Conservation (phyloP, 2,888 invertebrate genomes). For the Stenolophus ochropezus region DNA sequence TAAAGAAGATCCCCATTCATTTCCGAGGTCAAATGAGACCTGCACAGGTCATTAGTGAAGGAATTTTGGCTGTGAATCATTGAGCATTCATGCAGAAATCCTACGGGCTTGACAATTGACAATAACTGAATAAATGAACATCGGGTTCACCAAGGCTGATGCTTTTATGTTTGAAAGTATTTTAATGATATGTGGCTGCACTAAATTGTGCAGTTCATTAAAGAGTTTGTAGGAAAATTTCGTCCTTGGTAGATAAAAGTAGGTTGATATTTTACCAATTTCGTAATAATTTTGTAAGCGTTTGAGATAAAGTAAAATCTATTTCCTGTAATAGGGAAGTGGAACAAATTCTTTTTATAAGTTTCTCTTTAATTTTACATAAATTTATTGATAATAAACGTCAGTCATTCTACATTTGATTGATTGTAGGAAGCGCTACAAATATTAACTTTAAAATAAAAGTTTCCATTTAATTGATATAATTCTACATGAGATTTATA, state of each 20-base stretch:
- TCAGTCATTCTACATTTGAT: not conserved
- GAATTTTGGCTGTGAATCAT: not conserved
- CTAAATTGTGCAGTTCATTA: not conserved
- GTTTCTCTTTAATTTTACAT: slow-evolving; percentile 29
- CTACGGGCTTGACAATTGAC: not conserved
- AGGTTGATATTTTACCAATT: not conserved
- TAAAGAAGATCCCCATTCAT: not conserved
- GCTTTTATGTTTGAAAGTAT: not conserved
- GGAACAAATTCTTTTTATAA: slow-evolving; percentile 15
- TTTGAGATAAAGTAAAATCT: not conserved
- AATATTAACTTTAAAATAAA: not conserved
- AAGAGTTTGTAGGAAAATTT: not conserved
- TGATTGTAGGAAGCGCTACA: not conserved
- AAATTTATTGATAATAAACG: slow-evolving; percentile 31
- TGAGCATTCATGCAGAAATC: not conserved
- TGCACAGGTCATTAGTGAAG: not conserved
- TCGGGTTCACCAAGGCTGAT: not conserved
- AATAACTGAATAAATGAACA: not conserved
- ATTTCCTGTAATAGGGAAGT: slow-evolving; percentile 32
- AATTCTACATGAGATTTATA: not conserved
- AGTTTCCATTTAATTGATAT: not conserved
- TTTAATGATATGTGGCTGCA: not conserved
- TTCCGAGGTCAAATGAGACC: not conserved
- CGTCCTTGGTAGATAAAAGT: not conserved
- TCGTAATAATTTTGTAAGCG: not conserved